Evolutionary conservation across 2,888 invertebrate genomes (phyloP).

Genomic region (Ophonus ardosiacus): DNA sequence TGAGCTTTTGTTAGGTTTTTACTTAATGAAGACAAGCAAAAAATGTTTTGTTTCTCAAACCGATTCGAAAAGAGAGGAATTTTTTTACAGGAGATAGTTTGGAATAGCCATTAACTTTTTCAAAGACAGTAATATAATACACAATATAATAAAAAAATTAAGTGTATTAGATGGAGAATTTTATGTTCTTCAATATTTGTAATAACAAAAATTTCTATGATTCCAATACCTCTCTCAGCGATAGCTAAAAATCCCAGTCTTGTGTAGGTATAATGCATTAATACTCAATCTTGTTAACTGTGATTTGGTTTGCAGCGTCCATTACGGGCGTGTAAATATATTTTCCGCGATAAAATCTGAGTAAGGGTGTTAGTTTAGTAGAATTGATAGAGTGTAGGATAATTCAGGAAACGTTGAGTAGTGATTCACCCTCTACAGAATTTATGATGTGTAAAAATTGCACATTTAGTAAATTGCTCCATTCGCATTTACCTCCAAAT

Average conservation of each 20-base stretch:
- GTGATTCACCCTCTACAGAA: slow-evolving; percentile 1
- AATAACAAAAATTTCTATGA: no score
- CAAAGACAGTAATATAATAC: no score
- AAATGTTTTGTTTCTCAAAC: neutral
- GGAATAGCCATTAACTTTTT: neutral
- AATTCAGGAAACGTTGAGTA: neutral
- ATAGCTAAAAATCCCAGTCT: no score
- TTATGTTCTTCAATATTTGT: no score
- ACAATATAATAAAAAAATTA: no score
- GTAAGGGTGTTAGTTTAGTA: neutral
- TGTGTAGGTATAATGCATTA: no score
- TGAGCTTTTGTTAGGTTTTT: neutral
- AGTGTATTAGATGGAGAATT: no score
- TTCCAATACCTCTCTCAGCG: no score
- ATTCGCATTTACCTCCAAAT: slow-evolving; percentile 15
- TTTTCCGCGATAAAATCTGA: neutral
- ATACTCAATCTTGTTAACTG: neutral
- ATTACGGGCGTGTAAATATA: neutral
- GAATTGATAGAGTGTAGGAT: neutral
- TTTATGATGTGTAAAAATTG: slow-evolving; percentile 47
- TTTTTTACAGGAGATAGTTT: neutral
- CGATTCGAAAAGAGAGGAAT: neutral
- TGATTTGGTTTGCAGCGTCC: neutral
- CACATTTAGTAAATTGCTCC: slow-evolving; percentile 37
- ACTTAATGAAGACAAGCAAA: neutral